These are phyloP conservation scores for Oostethus manadensis DNA, from an alignment of 2,113 vertebrate species.

Conservation along the genomic window DNA sequence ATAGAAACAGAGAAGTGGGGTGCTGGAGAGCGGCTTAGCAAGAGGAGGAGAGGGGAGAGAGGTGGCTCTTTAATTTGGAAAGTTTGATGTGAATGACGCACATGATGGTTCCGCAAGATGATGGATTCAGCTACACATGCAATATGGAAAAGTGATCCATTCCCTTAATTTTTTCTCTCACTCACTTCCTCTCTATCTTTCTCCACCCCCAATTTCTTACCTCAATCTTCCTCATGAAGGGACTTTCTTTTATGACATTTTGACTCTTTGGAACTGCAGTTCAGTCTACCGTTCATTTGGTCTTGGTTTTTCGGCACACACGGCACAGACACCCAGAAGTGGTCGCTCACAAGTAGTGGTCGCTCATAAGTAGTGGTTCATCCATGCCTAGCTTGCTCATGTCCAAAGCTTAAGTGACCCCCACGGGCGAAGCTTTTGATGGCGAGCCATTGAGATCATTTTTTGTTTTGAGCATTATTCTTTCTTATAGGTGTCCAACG, in stretches of 20 bases:
- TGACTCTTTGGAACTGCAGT: constrained; percentile 1
- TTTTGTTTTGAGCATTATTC: no score
- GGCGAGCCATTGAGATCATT: neutral
- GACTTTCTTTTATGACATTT: neutral
- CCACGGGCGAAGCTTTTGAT: neutral
- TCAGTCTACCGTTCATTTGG: no score
- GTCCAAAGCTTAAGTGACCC: neutral
- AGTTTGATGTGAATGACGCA: constrained; percentile 62
- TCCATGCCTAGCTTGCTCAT: neutral
- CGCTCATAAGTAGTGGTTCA: no score
- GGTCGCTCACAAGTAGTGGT: no score
- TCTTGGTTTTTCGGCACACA: neutral
- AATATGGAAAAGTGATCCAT: constrained; percentile 56
- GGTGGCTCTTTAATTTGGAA: constrained; percentile 63
- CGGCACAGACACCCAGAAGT: neutral
- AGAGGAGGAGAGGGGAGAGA: constrained; percentile 39
- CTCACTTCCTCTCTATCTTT: constrained; percentile 10
- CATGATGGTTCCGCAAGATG: constrained; percentile 49
- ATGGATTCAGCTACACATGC: constrained; percentile 50
- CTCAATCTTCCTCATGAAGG: constrained; percentile 15
- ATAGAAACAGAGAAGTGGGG: constrained; percentile 37
- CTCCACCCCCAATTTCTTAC: constrained; percentile 10
- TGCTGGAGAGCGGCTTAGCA: constrained; percentile 46
- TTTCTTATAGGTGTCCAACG: neutral
- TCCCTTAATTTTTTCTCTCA: constrained; percentile 19